Evolutionary conservation across 2,797 vertebrate species (phyloP).

Genomic region (Neosalanx taihuensis): DNA sequence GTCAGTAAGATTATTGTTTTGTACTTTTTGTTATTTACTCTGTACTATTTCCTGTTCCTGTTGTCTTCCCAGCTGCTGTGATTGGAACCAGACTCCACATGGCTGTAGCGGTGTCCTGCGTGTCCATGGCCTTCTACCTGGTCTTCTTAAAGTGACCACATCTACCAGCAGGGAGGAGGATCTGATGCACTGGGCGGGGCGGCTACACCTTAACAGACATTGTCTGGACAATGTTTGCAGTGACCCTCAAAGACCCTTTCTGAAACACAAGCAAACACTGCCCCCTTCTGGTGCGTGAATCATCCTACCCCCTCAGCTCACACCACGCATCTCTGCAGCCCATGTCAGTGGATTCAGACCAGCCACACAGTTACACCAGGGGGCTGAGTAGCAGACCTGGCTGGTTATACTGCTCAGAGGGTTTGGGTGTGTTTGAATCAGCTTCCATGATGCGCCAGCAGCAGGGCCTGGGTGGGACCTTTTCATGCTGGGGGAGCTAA

Average conservation of each 20-base stretch:
- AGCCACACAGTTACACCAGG: slow-evolving; percentile 22
- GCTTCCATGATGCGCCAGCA: background rate
- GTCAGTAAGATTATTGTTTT: background rate
- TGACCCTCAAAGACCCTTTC: slow-evolving; percentile 24
- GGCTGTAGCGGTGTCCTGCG: slow-evolving; percentile 81
- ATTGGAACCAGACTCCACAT: slow-evolving; percentile 90
- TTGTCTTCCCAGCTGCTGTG: slow-evolving; percentile 76
- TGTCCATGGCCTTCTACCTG: slow-evolving; percentile 88
- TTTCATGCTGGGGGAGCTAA: background rate
- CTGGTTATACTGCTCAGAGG: background rate
- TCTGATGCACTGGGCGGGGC: slow-evolving; percentile 33
- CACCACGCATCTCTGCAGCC: slow-evolving; percentile 25
- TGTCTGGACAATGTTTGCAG: slow-evolving; percentile 44
- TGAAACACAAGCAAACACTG: slow-evolving; percentile 46
- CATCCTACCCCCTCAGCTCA: slow-evolving; percentile 36
- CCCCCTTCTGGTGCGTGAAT: slow-evolving; percentile 52
- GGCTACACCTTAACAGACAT: slow-evolving; percentile 28
- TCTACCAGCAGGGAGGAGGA: background rate
- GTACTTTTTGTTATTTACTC: background rate
- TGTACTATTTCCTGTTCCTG: background rate
- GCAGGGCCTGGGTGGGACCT: too few species aligned
- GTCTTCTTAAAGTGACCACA: slow-evolving; percentile 85
- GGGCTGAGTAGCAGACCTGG: slow-evolving; percentile 9
- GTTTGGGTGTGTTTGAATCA: background rate
- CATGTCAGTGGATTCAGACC: background rate